These are phyloP conservation scores for Isoperla grammatica DNA, from an alignment of 2,888 invertebrate species.

Conservation along the genomic window DNA sequence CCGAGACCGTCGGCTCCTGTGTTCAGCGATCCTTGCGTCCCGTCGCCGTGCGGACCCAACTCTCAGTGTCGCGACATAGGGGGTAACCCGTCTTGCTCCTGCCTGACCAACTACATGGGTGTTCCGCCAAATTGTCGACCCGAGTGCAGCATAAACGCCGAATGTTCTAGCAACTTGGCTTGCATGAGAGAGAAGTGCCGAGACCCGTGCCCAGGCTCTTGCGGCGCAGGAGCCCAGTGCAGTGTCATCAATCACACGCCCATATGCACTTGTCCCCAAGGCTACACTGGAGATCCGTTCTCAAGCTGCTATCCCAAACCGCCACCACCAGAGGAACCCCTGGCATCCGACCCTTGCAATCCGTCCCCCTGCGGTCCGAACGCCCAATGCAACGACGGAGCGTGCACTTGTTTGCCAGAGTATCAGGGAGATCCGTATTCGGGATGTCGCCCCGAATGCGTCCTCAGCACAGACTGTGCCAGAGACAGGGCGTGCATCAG, in stretches of 20 bases:
- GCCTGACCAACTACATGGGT: constrained; percentile 55
- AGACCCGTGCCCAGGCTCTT: constrained; percentile 78
- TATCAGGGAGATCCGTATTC: constrained; percentile 67
- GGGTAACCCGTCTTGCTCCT: constrained; percentile 55
- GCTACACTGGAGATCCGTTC: constrained; percentile 40
- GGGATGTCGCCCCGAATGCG: constrained; percentile 65
- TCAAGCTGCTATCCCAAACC: constrained; percentile 32
- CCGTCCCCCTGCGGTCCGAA: constrained; percentile 40
- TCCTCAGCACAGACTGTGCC: constrained; percentile 60
- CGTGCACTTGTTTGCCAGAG: constrained; percentile 64
- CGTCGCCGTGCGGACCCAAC: constrained; percentile 57
- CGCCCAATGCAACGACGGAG: constrained; percentile 46
- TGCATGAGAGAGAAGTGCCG: constrained; percentile 68
- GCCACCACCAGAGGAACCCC: constrained; percentile 22
- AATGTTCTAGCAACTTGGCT: constrained; percentile 62
- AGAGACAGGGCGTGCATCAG: constrained; percentile 58
- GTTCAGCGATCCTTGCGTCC: constrained; percentile 39
- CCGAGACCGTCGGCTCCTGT: constrained; percentile 38
- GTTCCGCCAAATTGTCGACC: constrained; percentile 63
- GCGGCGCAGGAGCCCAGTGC: constrained; percentile 57
- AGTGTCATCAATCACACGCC: constrained; percentile 63
- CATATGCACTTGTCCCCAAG: constrained; percentile 31
- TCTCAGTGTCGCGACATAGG: constrained; percentile 53
- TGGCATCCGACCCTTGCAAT: constrained; percentile 34
- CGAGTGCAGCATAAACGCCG: constrained; percentile 61